A percentile compares a stretch with the other conserved stretches of the same genome.
Evolutionary conservation across 2,113 vertebrate species (phyloP).

Genomic region (Amblyornis subalaris): DNA sequence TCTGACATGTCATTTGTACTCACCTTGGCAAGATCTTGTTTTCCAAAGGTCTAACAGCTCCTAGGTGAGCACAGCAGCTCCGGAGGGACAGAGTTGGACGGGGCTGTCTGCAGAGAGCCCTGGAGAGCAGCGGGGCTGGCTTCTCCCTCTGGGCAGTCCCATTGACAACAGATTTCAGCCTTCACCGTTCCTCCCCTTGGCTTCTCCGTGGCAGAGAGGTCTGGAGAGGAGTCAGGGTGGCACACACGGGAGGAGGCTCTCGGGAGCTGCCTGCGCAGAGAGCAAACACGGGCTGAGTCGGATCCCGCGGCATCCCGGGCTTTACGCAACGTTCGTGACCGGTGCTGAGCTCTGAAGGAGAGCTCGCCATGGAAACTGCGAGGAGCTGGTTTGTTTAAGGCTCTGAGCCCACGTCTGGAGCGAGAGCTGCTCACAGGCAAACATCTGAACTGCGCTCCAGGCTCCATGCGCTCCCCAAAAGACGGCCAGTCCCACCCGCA

Average conservation of each 20-base stretch:
- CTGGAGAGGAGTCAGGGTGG: neutral
- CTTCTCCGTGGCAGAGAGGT: neutral
- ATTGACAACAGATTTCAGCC: neutral
- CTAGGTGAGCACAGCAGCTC: neutral
- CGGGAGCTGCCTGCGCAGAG: neutral
- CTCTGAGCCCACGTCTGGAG: neutral
- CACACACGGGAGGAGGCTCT: rapidly evolving
- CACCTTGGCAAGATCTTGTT: neutral
- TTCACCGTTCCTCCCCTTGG: neutral
- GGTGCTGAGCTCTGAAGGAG: slow-evolving; percentile 13
- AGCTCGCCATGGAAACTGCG: slow-evolving; percentile 46
- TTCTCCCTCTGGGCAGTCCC: neutral
- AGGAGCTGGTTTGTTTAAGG: slow-evolving; percentile 4
- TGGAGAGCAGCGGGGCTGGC: neutral
- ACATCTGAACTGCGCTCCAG: neutral
- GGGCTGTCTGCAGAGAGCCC: neutral
- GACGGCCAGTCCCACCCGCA: neutral
- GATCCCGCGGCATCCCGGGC: neutral
- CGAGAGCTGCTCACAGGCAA: neutral
- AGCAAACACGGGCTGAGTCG: neutral
- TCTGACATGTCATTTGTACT: neutral
- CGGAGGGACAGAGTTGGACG: neutral
- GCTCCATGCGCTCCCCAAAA: neutral
- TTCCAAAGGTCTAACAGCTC: neutral
- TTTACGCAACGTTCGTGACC: neutral